Evolutionary conservation across 2,888 invertebrate genomes (phyloP).

Genomic region (Arenicola marina): DNA sequence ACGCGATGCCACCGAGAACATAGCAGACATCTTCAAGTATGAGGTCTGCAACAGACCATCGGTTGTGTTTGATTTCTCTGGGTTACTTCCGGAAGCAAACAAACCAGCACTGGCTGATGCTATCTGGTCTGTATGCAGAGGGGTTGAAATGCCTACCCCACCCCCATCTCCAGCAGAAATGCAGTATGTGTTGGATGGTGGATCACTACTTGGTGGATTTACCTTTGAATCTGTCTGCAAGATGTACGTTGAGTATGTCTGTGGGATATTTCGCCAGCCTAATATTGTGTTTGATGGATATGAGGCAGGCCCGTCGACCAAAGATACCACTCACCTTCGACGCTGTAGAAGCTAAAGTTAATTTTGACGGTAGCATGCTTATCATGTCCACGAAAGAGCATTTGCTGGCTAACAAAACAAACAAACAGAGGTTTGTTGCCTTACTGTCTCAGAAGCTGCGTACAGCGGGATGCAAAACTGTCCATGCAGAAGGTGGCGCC

Average conservation of each 20-base stretch:
- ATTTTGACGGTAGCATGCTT: conserved; percentile 28
- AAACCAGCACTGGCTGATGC: conserved; percentile 34
- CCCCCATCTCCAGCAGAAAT: background rate
- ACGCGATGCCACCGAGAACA: conserved; percentile 1
- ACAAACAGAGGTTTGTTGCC: conserved; percentile 39
- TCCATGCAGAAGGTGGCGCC: conserved; percentile 38
- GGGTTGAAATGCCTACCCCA: background rate
- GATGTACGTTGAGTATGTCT: conserved; percentile 25
- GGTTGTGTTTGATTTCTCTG: conserved; percentile 34
- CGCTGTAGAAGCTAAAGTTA: conserved; percentile 24
- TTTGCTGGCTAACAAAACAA: conserved; percentile 35
- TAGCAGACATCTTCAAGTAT: conserved; percentile 26
- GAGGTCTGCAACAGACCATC: conserved; percentile 32
- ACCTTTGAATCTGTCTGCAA: conserved; percentile 30
- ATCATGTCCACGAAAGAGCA: conserved; percentile 33
- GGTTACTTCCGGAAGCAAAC: conserved; percentile 23
- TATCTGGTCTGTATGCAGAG: conserved; percentile 19
- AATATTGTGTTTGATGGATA: conserved; percentile 42
- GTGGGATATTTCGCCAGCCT: conserved; percentile 19
- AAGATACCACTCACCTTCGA: conserved; percentile 36
- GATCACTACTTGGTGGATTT: conserved; percentile 29
- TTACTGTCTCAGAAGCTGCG: conserved; percentile 21
- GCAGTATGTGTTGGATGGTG: conserved; percentile 35
- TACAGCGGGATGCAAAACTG: conserved; percentile 9
- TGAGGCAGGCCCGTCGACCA: conserved; percentile 29